Conservation (phyloP, 2,113 vertebrate species). For the Lota lota region DNA sequence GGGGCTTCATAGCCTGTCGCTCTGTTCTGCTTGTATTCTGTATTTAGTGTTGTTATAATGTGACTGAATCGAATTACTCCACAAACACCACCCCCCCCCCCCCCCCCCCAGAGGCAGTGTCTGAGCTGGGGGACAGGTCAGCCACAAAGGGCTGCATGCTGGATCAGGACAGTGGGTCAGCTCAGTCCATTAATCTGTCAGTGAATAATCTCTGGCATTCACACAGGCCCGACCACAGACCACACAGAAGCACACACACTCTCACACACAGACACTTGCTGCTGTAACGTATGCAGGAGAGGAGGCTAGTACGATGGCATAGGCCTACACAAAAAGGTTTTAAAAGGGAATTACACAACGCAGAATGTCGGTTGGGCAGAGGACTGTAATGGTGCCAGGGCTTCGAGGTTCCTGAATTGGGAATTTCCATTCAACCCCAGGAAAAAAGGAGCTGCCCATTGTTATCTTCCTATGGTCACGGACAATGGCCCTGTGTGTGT, state of each 20-base stretch:
- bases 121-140: slow-evolving; percentile 16
- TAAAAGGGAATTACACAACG: neutral
- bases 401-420: slow-evolving; percentile 41
- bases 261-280: slow-evolving; percentile 15
- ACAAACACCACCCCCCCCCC: too few species aligned
- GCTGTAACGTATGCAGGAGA: slow-evolving; percentile 9
- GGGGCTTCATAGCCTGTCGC: too few species aligned
- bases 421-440: slow-evolving; percentile 54
- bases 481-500: slow-evolving; percentile 55
- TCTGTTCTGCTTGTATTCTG: too few species aligned
- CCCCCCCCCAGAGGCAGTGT: too few species aligned
- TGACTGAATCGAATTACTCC: too few species aligned
- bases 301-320: neutral
- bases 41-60: too few species aligned
- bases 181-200: slow-evolving; percentile 74
- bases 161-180: slow-evolving; percentile 66
- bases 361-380: slow-evolving; percentile 31
- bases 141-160: slow-evolving; percentile 59
- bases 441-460: slow-evolving; percentile 59
- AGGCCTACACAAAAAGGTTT: slow-evolving; percentile 12
- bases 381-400: slow-evolving; percentile 40
- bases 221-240: slow-evolving; percentile 51
- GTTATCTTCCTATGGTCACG: slow-evolving; percentile 51
- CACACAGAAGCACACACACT: slow-evolving; percentile 28
- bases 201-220: slow-evolving; percentile 70